These are phyloP conservation scores for Ascaphus truei DNA, from an alignment of 2,113 vertebrate genomes.

Conservation along the genomic window DNA sequence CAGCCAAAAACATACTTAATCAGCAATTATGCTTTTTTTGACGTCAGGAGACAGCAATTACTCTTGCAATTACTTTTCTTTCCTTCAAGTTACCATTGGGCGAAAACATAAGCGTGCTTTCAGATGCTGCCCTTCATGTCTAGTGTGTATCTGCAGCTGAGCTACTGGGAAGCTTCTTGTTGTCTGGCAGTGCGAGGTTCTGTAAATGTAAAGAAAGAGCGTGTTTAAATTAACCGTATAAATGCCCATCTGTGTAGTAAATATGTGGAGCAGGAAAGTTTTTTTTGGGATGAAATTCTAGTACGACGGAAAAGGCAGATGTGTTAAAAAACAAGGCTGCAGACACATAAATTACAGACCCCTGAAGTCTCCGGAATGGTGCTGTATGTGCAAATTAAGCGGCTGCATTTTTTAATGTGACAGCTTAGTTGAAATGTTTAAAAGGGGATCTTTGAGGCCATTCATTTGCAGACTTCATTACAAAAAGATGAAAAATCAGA, in stretches of 20 bases:
- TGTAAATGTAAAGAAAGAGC: slow-evolving; percentile 7
- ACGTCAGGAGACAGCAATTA: slow-evolving; percentile 31
- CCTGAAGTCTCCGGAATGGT: slow-evolving; percentile 8
- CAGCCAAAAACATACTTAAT: slow-evolving; percentile 16
- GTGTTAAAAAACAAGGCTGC: slow-evolving; percentile 23
- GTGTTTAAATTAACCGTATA: slow-evolving; percentile 15
- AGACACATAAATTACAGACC: slow-evolving; percentile 34
- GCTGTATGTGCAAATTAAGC: slow-evolving; percentile 26
- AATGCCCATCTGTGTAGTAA: slow-evolving; percentile 24
- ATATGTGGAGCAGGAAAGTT: background rate
- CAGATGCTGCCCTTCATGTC: background rate
- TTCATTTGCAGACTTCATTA: slow-evolving; percentile 31
- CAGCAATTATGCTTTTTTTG: slow-evolving; percentile 3
- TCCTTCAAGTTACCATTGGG: slow-evolving; percentile 7
- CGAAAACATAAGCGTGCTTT: slow-evolving; percentile 11
- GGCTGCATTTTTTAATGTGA: slow-evolving; percentile 36
- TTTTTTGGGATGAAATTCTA: slow-evolving; percentile 12
- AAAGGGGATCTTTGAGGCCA: slow-evolving; percentile 18
- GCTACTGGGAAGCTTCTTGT: slow-evolving; percentile 3
- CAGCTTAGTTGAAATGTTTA: slow-evolving; percentile 23
- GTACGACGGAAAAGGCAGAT: slow-evolving; percentile 16
- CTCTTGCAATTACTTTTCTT: slow-evolving; percentile 3
- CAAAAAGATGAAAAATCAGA: slow-evolving; percentile 29
- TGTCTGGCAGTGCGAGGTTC: background rate
- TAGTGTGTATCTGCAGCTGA: background rate